A percentile compares a stretch with the other conserved stretches of the same genome.
Conservation (phyloP, 2,888 invertebrate species). For the Volucella inanis region DNA sequence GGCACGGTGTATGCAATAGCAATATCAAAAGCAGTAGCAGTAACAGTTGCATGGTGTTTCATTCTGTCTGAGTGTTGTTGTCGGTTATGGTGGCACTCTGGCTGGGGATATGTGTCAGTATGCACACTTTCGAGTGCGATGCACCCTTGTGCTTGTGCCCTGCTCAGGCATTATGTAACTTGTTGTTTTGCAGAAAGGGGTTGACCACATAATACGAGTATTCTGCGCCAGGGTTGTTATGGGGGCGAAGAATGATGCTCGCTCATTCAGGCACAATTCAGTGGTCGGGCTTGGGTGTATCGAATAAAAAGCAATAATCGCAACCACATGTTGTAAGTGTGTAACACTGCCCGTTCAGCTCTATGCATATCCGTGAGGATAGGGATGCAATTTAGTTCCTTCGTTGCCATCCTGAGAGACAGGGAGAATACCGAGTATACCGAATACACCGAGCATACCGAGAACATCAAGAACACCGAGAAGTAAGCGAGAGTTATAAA, state of each 20-base stretch:
- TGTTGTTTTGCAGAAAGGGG: constrained; percentile 54
- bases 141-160: constrained; percentile 36
- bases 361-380: neutral
- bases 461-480: no score
- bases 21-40: neutral
- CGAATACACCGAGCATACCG: no score
- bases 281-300: constrained; percentile 40
- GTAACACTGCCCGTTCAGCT: neutral
- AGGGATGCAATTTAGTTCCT: constrained; percentile 56
- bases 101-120: constrained; percentile 61
- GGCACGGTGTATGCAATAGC: constrained; percentile 40
- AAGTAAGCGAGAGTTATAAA: constrained; percentile 13
- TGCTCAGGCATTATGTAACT: constrained; percentile 56
- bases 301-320: constrained; percentile 70
- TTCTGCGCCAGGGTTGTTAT: constrained; percentile 29
- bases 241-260: constrained; percentile 4
- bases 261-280: constrained; percentile 14
- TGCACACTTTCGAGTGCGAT: constrained; percentile 62
- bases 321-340: constrained; percentile 68
- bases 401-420: constrained; percentile 41
- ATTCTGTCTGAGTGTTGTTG: constrained; percentile 42
- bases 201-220: constrained; percentile 61
- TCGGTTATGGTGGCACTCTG: constrained; percentile 15
- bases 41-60: no score
- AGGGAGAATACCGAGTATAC: neutral